Evolutionary conservation across 2,888 invertebrate species (phyloP).

Genomic region (Spatulosminthurus flaviceps): DNA sequence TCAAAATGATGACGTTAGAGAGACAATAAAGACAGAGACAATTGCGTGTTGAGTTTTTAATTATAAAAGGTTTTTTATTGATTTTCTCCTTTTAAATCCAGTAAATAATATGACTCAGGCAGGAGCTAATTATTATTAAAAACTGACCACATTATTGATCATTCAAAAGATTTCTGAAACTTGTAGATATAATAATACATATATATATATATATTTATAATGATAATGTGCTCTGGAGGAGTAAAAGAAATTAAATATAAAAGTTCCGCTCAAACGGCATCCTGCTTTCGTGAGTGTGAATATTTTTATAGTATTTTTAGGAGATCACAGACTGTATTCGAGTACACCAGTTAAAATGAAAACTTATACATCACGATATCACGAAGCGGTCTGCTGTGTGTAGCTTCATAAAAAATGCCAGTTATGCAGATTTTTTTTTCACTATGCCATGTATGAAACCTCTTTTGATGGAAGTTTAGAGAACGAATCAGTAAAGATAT

Average conservation of each 20-base stretch:
- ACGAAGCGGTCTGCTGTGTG: conserved; percentile 5
- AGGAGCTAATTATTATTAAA: conserved; percentile 22
- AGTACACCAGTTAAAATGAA: conserved; percentile 12
- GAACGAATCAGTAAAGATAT: conserved; percentile 20
- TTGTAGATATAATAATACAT: not conserved
- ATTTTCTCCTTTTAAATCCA: conserved; percentile 6
- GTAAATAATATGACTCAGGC: conserved; percentile 27
- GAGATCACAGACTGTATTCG: conserved; percentile 42
- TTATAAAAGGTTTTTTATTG: conserved; percentile 12
- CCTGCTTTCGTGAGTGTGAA: not conserved
- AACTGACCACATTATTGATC: conserved; percentile 18
- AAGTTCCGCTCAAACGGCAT: conserved; percentile 14
- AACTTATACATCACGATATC: not conserved
- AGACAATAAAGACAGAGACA: not conserved
- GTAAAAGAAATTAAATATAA: conserved; percentile 11
- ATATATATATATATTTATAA: no score
- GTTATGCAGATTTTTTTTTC: conserved; percentile 16
- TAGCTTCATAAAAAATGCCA: not conserved
- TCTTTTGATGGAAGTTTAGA: not conserved
- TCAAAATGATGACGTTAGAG: not conserved
- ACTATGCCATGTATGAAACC: not conserved
- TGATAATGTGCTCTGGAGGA: not conserved
- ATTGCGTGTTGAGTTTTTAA: no score
- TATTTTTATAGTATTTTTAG: conserved; percentile 34
- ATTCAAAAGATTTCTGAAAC: conserved; percentile 11